These are phyloP conservation scores for Drosophila pseudotakahashii DNA, from an alignment of 2,888 invertebrate species.

Conservation along the genomic window DNA sequence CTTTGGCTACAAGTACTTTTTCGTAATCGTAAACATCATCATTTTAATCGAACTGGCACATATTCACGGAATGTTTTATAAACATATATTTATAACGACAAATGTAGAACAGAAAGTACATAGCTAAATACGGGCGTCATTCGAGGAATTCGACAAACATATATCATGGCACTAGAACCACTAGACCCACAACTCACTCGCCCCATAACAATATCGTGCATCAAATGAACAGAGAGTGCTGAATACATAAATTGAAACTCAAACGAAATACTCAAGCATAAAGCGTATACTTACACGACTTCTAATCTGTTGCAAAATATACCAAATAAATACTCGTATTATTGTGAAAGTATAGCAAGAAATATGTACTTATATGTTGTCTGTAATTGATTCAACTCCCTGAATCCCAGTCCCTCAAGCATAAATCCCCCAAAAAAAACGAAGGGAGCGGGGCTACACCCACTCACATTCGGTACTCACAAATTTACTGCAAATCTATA, in stretches of 20 bases:
- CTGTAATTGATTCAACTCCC: constrained; percentile 57
- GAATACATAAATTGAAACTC: constrained; percentile 34
- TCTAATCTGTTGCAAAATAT: constrained; percentile 60
- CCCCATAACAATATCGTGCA: constrained; percentile 44
- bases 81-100: constrained; percentile 58
- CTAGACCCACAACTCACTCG: constrained; percentile 37
- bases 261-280: constrained; percentile 43
- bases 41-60: constrained; percentile 61
- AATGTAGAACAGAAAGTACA: constrained; percentile 45
- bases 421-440: constrained; percentile 1
- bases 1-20: constrained; percentile 56
- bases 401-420: background rate
- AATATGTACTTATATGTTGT: constrained; percentile 66
- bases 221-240: constrained; percentile 38
- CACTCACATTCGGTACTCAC: constrained; percentile 39
- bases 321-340: constrained; percentile 67
- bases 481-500: constrained; percentile 54
- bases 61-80: constrained; percentile 59
- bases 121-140: constrained; percentile 28
- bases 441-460: constrained; percentile 1
- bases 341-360: constrained; percentile 66
- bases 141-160: constrained; percentile 36
- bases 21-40: constrained; percentile 57
- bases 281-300: constrained; percentile 35
- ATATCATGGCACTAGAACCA: constrained; percentile 43